phyloP scores from a whole-genome alignment of 2,113 vertebrate species.

The Heterocephalus glaber region DNA sequence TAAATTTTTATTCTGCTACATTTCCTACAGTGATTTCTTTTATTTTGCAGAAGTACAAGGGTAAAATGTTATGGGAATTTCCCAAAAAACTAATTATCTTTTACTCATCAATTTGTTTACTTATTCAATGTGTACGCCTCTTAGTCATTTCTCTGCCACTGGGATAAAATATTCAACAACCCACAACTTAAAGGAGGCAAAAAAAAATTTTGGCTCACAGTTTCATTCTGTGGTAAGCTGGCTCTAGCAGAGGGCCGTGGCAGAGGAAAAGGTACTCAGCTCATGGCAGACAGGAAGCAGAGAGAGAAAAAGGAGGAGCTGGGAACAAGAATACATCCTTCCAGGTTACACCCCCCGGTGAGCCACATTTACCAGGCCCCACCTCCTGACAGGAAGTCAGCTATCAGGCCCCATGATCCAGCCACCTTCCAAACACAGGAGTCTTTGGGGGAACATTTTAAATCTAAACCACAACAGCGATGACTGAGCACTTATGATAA shows the following conservation, averaged over 20 bases:
- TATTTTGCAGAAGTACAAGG: not conserved
- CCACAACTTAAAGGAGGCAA: not conserved
- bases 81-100: constrained; percentile 4
- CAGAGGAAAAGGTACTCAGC: not conserved
- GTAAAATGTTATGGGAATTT: not conserved
- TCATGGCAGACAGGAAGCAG: not conserved
- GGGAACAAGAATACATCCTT: not conserved
- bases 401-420: not conserved
- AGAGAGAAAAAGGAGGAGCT: not conserved
- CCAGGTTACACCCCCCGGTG: not conserved
- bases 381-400: not conserved
- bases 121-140: not conserved
- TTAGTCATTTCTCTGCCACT: not conserved
- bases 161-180: not conserved
- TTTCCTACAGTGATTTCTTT: not conserved
- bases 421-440: not conserved
- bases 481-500: not conserved
- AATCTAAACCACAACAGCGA: not conserved
- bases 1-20: not conserved
- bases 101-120: not conserved
- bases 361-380: not conserved
- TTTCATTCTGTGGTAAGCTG: not conserved
- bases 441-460: not conserved
- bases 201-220: not conserved
- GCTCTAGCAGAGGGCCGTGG: not conserved